These are phyloP conservation scores for Micrastur ruficollis DNA, from an alignment of 2,797 vertebrate species.

Conservation along the genomic window DNA sequence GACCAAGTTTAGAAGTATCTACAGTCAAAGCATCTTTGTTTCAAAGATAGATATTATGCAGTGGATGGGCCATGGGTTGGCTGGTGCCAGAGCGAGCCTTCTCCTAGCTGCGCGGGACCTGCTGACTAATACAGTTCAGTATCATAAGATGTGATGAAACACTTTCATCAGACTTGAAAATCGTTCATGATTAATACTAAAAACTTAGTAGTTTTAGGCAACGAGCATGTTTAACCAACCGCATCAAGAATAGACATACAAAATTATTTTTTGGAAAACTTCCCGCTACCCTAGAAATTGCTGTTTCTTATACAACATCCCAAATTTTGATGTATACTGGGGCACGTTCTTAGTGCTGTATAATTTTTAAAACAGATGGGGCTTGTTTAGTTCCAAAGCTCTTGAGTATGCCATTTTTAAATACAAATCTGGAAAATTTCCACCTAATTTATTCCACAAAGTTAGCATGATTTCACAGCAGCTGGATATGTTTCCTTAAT, in stretches of 20 bases:
- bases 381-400: constrained; percentile 38
- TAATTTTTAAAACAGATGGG: constrained; percentile 53
- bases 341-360: not conserved
- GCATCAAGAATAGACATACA: not conserved
- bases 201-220: not conserved
- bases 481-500: not conserved
- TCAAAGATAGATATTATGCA: not conserved
- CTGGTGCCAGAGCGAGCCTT: not conserved
- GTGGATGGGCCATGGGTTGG: not conserved
- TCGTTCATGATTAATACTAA: not conserved
- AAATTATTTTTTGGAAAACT: fast-evolving
- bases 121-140: not conserved
- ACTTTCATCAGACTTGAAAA: not conserved
- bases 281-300: not conserved
- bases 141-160: not conserved
- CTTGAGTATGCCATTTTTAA: constrained; percentile 16
- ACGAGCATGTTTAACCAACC: not conserved
- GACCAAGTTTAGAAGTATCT: not conserved
- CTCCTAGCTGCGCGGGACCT: not conserved
- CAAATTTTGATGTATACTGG: not conserved
- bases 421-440: constrained; percentile 45
- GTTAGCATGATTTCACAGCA: constrained; percentile 6
- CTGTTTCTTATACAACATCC: not conserved
- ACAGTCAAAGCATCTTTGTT: not conserved
- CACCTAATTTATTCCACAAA: constrained; percentile 25